Evolutionary conservation across 2,797 vertebrate genomes (phyloP).

Genomic region (Propithecus deckenii): DNA sequence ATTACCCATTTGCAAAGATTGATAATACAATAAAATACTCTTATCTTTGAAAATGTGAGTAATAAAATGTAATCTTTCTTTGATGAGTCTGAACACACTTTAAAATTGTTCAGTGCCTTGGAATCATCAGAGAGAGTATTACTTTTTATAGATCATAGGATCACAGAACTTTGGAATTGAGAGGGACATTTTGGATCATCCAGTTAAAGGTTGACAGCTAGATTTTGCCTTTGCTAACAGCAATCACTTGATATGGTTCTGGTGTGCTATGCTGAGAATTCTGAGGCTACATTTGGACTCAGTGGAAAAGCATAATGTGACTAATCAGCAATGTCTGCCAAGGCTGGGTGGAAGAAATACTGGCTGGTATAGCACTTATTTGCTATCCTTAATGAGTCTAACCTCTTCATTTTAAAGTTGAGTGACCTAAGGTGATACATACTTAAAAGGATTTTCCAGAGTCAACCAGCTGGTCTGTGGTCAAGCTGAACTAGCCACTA

Average conservation of each 20-base stretch:
- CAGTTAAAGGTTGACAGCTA: neutral
- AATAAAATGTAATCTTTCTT: neutral
- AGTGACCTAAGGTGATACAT: neutral
- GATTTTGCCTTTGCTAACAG: neutral
- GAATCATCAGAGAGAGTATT: neutral
- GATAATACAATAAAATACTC: neutral
- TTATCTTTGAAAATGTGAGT: neutral
- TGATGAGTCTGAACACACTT: neutral
- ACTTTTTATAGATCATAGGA: neutral
- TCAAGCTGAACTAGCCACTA: neutral
- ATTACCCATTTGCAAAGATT: slow-evolving; percentile 26
- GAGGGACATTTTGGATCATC: neutral
- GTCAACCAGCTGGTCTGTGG: neutral
- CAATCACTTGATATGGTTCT: neutral
- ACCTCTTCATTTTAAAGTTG: neutral
- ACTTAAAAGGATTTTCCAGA: neutral
- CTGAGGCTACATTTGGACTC: neutral
- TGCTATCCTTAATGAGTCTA: neutral
- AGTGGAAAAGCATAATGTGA: neutral
- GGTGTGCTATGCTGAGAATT: neutral
- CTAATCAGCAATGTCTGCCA: neutral
- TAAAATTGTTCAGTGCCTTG: neutral
- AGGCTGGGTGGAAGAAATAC: neutral
- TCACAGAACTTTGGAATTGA: neutral
- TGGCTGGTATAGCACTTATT: neutral